Evolutionary conservation across 2,888 invertebrate genomes (phyloP), one percentile per base, ranked within the genome.

Genomic region (Acheta domesticus): DNA sequence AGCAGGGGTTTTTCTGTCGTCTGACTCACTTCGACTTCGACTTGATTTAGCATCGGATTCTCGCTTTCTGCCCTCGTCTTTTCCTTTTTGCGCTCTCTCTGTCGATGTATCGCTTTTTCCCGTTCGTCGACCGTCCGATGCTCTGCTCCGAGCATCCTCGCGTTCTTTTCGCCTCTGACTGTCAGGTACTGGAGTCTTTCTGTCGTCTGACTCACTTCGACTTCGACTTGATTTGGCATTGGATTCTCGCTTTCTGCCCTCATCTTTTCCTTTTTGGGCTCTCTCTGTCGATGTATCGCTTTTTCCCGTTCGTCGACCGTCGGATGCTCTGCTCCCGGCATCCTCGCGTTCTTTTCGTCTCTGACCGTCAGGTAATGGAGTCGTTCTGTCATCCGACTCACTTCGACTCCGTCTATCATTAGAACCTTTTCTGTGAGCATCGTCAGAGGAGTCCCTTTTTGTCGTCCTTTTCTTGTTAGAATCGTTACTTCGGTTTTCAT

Each of bases 391-490:
- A 48, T n/a, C 21, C 11, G 74, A n/a, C 36, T 75, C 16, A 77
- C 78, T n/a, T 78, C 78, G 48, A 77, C 76, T n/a, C 76, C 74
- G 21, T 75, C 80, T 36, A 75, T 74, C 62, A 5, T 62, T 14
- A 19, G 62, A 62, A 19, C 8, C 62, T 11, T 62, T 62, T 62
- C 62, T 62, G 16, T 14, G 62, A n/a, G 14, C 1, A 3, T 62
- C 62, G 62, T 62, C 14, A 16, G 62, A 62, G 0, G 62, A 12
- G 14, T 19, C n/a, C n/a, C 14, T 14, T 62, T 62, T 62, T 4
- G 62, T 14, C 1, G 62, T 12, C 16, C n/a, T 62, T 62, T n/a
- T 62, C 16, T 62, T n/a, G 11, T 62, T n/a, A 12, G 62, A 62
- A 16, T 62, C 62, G 5, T 19, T n/a, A 14, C 14, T 14, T 5